Evolutionary conservation across 2,888 invertebrate genomes (phyloP), one percentile per base, ranked within the genome.

Genomic region (Galerucella nymphaeae): DNA sequence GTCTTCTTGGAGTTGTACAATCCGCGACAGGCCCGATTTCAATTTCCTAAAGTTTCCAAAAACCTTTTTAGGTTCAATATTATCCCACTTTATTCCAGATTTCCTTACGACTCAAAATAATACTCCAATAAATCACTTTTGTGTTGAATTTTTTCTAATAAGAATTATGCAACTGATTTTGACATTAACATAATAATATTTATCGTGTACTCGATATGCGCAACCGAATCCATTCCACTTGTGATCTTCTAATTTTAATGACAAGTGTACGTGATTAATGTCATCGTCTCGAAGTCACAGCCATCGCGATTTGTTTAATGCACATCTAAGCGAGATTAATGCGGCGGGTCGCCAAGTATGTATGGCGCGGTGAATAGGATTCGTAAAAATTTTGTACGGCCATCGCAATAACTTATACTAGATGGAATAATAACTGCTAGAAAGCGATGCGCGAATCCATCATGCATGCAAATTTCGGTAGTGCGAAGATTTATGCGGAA

Each of bases 241-340:
- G 18, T 23, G 23, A 64, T 64, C 48, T 30, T 65, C 61, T 58
- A 66, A 45, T 73, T 70, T 53, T 42, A 11, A 10, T 72, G 72
- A 72, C 72, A 72, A 67, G 63, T 64, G 41, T 30, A 20, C 59
- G 41, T 76, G 79, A 78, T 75, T 72, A 80, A 79, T 78, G 72
- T 63, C 73, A 73, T 76, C 77, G 78, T 80, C 80, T 82, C 79
- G 76, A 78, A 81, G 80, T 80, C 79, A 79, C 78, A 80, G 80
- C 80, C 80, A 79, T 77, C 82, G 68, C 72, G 84, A 85, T 85
- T 84, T 84, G 83, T 84, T 84, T 84, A 84, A 85, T 84, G 85
- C 84, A 84, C 83, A 84, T 83, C 83, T 83, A 82, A 83, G 82
- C 81, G 84, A 84, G 85, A 85, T 84, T 85, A 84, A 84, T 84